Evolutionary conservation across 2,797 vertebrate genomes (phyloP).

Genomic region (Typhlichthys eigenmanni): DNA sequence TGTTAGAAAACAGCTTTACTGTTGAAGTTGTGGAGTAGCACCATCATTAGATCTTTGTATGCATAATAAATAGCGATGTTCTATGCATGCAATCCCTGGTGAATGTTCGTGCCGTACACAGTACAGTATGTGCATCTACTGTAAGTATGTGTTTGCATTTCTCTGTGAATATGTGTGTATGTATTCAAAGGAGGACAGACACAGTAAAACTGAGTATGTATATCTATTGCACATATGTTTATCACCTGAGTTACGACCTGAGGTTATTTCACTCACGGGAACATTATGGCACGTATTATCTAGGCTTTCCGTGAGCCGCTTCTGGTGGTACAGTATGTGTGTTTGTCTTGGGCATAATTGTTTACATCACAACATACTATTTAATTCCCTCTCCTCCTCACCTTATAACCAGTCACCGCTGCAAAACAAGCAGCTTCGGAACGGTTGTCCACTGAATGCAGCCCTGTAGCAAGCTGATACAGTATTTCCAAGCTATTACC

Average conservation of each 20-base stretch:
- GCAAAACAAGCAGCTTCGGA: slow-evolving; percentile 34
- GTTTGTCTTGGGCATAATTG: slow-evolving; percentile 47
- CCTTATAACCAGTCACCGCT: slow-evolving; percentile 47
- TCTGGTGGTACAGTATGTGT: slow-evolving; percentile 31
- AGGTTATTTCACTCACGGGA: slow-evolving; percentile 47
- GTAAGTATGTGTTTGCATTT: slow-evolving; percentile 13
- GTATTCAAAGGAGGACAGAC: background rate
- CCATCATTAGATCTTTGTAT: slow-evolving; percentile 2
- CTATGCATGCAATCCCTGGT: slow-evolving; percentile 21
- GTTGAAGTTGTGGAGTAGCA: too few relatives aligned
- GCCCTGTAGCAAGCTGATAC: slow-evolving; percentile 36
- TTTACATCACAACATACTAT: slow-evolving; percentile 52
- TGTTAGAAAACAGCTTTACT: too few relatives aligned
- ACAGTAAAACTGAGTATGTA: background rate
- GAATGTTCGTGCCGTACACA: background rate
- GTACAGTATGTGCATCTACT: slow-evolving; percentile 2
- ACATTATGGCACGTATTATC: slow-evolving; percentile 42
- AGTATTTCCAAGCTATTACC: slow-evolving; percentile 19
- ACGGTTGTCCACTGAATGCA: slow-evolving; percentile 33
- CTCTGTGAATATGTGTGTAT: slow-evolving; percentile 2
- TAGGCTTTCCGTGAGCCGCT: slow-evolving; percentile 35
- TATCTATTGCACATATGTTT: slow-evolving; percentile 9
- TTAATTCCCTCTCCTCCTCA: slow-evolving; percentile 50
- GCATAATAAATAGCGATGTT: background rate
- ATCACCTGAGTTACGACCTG: slow-evolving; percentile 22